Evolutionary conservation across 2,888 invertebrate species (phyloP), one percentile per base, ranked within the genome.

Genomic region (Dichetophora obliterata): DNA sequence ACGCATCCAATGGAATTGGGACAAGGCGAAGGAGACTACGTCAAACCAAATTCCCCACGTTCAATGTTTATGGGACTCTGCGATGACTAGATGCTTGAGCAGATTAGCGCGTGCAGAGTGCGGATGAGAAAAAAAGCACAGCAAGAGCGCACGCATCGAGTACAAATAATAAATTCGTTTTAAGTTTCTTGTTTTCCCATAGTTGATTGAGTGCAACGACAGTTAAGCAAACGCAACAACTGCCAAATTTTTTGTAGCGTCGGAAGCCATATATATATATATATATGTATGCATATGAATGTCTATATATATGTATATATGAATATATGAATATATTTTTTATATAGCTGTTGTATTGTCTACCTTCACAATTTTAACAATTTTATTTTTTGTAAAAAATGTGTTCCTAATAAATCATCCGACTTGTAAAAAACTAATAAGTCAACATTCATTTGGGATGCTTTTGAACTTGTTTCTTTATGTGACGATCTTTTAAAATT

Each of bases 11-110:
- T 48, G 50, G 77, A 76, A 24, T 14, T 34, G 16, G 76, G 77
- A 11, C 77, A 79, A 19, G 74, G 76, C 43, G 77, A 77, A 9
- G 75, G 69, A 37, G 66, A 54, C 16, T n/a, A n/a, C n/a, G n/a
- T 59, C 11, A 69, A 69, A n/a, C 69, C 59, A 9, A 78, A 81
- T 68, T 78, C 82, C 16, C 81, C 82, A 6, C 81, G 81, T 66
- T 80, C 81, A 11, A 76, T 82, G 6, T 83, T 83, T 77, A 77
- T 82, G 24, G 83, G 82, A 37, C 75, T 82, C 50, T 79, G 81
- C 73, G 79, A 81, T 75, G 80, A 80, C 65, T 81, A 78, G 76
- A n/a, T 27, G 57, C 22, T 16, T 57, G 34, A 19, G 31, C 27
- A 54, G 9, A 16, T 8, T 19, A 31, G 31, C 14, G 31, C 61